Conservation (phyloP, 2,888 invertebrate genomes). For the Drosophila paracracens region DNA sequence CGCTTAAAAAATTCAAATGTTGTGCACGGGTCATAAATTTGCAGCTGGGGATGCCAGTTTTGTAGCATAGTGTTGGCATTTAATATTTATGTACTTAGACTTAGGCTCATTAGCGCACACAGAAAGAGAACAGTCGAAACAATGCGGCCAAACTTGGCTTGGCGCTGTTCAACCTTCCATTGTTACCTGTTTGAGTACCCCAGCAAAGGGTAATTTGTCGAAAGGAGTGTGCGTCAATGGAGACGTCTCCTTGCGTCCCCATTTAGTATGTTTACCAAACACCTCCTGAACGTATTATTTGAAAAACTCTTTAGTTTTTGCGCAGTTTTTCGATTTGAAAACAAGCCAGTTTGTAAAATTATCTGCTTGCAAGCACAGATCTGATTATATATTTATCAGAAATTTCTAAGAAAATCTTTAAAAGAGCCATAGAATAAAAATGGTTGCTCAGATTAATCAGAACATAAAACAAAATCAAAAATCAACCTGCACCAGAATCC, state of each 20-base stretch:
- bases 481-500: neutral
- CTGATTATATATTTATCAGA: neutral
- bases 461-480: neutral
- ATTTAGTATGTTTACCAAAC: neutral
- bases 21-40: constrained; percentile 34
- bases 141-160: constrained; percentile 10
- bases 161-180: neutral
- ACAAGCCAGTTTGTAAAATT: neutral
- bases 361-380: neutral
- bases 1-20: constrained; percentile 60
- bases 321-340: neutral
- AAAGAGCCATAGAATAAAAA: neutral
- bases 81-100: constrained; percentile 67
- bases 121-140: constrained; percentile 17
- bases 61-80: constrained; percentile 49
- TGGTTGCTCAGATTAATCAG: neutral
- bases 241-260: no score
- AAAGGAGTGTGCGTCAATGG: neutral
- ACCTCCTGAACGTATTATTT: neutral
- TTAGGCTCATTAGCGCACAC: constrained; percentile 51
- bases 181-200: neutral
- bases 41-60: constrained; percentile 18
- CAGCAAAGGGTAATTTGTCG: neutral
- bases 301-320: neutral
- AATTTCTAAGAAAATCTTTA: neutral